phyloP scores from a whole-genome alignment of 2,797 vertebrate species.

The Trematomus bernacchii region DNA sequence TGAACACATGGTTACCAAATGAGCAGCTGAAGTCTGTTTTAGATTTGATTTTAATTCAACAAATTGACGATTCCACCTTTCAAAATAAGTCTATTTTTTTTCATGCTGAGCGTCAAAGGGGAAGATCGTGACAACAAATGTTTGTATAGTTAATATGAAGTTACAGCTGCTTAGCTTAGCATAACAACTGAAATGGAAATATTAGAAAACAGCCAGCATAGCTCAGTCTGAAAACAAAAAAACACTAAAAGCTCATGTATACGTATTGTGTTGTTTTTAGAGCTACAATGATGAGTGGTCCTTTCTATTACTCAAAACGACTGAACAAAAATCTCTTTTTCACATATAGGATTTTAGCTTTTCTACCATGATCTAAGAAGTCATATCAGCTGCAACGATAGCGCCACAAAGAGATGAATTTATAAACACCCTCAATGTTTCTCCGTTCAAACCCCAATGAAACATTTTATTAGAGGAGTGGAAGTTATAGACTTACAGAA shows the following conservation, averaged over 20 bases:
- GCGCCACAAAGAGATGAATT: conserved; percentile 28
- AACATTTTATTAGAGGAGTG: conserved; percentile 67
- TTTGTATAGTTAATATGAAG: background rate
- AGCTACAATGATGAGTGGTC: too few relatives aligned
- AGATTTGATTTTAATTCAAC: background rate
- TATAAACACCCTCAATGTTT: conserved; percentile 57
- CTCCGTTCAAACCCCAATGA: conserved; percentile 49
- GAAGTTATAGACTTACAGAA: conserved; percentile 64
- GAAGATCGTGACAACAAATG: background rate
- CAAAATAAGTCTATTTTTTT: background rate
- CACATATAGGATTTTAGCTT: background rate
- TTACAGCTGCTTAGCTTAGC: conserved; percentile 6
- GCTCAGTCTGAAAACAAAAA: too few relatives aligned
- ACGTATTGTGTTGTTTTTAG: too few relatives aligned
- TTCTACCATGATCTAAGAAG: background rate
- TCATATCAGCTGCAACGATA: background rate
- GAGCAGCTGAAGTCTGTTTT: conserved; percentile 17
- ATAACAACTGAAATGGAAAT: background rate
- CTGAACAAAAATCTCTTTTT: too few relatives aligned
- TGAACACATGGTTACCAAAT: background rate
- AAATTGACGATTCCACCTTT: background rate
- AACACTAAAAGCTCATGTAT: too few relatives aligned
- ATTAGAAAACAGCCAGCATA: background rate
- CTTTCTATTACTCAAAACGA: too few relatives aligned
- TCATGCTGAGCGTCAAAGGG: background rate